Base-by-base conservation (phyloP, 2,888 invertebrate species). In the Drosophila phalerata region DNA sequence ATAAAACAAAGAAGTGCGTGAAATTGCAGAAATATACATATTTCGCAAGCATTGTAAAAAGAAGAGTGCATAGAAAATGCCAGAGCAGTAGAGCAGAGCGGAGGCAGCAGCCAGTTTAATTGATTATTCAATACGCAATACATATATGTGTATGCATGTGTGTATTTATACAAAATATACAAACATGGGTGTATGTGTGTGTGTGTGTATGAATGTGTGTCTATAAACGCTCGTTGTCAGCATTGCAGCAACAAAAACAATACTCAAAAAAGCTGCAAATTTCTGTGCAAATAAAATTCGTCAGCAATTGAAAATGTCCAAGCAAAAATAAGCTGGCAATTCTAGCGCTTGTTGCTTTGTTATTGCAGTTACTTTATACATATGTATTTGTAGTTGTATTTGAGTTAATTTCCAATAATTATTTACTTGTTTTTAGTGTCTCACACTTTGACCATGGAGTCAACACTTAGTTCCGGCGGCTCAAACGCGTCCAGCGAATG, bases 401-500 rank as follows among this genome's bases (percentile, higher is more conserved):
- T 51, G 10, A 34, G 37, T 15, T 9, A n/a, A 28, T 19, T 32
- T 15, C 1, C 3, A 10, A 17, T 43, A 9, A 45, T 37, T 6
- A 13, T 22, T 19, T 30, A 1, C 5, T 32, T 19, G 6, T 28
- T 48, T 62, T 1, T 15, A 62, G 60, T 69, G 66, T 62, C 40
- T 48, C n/a, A 52, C 73, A 78, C 78, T 73, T 76, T 62, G 55
- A 70, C 45, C 51, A 89, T 86, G 89, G 85, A 86, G 71, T 61
- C 80, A 30, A 74, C 77, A 52, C 61, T 81, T 37, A 87, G 86
- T 78, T 90, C 90, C 15, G 90, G 90, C 51, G 91, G 90, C 61
- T 91, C 91, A 0, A 89, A 90, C 65, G 88, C 89, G 65, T 91
- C 91, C 70, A 91, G 91, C 52, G 91, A 90, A 62, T 88, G 88